Conservation (phyloP, 37 sponge, comb jelly and placozoan species). For the Aphrocallistes beatrix region DNA sequence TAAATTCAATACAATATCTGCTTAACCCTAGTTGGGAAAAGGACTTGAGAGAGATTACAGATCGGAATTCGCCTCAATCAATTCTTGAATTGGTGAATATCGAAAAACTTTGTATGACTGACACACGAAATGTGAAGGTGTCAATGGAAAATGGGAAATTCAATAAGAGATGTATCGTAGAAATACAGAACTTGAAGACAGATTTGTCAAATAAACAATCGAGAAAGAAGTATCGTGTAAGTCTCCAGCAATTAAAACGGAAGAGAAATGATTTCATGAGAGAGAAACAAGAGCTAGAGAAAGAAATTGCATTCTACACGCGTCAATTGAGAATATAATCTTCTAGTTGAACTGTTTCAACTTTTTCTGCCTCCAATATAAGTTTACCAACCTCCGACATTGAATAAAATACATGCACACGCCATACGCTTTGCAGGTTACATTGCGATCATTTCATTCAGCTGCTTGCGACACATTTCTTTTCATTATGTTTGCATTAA, state of each 20-base stretch:
- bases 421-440: no score
- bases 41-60: neutral
- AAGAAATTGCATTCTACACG: neutral
- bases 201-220: neutral
- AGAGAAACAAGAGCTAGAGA: neutral
- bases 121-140: neutral
- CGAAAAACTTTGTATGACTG: neutral
- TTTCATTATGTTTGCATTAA: no score
- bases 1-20: neutral
- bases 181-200: neutral
- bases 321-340: no score
- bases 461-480: no score
- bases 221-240: neutral
- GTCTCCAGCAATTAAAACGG: neutral
- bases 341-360: no score
- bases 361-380: no score
- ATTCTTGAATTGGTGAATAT: neutral
- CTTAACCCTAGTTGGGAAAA: neutral
- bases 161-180: neutral
- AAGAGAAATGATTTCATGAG: neutral
- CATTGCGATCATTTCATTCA: no score
- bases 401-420: no score
- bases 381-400: no score
- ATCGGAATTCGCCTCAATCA: neutral
- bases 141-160: neutral